Conservation (phyloP, 2,113 vertebrate genomes). For the Macrotis lagotis region DNA sequence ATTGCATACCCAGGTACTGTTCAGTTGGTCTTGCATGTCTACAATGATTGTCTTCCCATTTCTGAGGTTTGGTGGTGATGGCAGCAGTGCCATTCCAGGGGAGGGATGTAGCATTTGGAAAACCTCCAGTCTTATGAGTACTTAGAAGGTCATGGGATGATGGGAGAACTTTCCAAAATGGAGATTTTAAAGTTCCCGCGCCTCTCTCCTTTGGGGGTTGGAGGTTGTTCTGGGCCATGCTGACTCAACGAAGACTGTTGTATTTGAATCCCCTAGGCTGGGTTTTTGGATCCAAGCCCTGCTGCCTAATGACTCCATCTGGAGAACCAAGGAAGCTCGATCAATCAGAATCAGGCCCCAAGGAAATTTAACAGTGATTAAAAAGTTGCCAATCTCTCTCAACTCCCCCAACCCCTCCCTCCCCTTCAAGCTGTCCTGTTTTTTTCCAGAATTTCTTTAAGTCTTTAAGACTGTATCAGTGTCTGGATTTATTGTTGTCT, state of each 20-base stretch:
- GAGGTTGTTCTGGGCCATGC: background rate
- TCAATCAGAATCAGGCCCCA: constrained; percentile 2
- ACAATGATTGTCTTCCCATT: background rate
- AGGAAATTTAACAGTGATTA: background rate
- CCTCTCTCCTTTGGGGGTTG: background rate
- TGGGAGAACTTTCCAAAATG: background rate
- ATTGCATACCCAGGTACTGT: background rate
- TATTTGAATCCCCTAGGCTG: background rate
- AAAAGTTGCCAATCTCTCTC: background rate
- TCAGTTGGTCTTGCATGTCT: background rate
- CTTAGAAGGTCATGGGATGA: background rate
- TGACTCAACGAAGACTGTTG: background rate
- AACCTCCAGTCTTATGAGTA: background rate
- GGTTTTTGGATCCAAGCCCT: background rate
- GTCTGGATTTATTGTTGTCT: background rate
- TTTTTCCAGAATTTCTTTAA: background rate
- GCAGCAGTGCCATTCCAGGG: background rate
- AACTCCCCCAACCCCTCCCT: background rate
- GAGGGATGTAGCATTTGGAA: background rate
- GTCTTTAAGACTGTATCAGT: background rate
- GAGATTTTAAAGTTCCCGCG: background rate
- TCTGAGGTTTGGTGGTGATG: background rate
- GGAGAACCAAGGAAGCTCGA: background rate
- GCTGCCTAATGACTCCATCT: background rate
- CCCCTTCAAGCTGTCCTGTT: background rate